A percentile compares a stretch with the other conserved stretches of the same genome.
Conservation (phyloP, 2,888 invertebrate genomes). For the Acronicta psi region DNA sequence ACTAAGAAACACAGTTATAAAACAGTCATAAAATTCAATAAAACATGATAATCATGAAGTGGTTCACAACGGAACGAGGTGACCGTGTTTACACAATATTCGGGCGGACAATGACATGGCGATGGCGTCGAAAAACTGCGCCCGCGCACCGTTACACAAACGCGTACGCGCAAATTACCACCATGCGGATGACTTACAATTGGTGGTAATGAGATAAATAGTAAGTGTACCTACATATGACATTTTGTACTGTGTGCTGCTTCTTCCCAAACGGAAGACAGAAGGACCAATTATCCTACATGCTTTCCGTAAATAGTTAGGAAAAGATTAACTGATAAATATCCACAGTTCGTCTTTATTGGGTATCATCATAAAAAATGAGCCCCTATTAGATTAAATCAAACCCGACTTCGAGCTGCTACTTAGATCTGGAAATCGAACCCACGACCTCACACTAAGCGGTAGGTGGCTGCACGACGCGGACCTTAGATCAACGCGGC, state of each 20-base stretch:
- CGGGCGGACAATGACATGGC: constrained; percentile 35
- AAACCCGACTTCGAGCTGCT: too few relatives aligned
- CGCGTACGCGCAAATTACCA: constrained; percentile 20
- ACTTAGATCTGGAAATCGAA: too few relatives aligned
- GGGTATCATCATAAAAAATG: too few relatives aligned
- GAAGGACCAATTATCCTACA: too few relatives aligned
- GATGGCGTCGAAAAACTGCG: constrained; percentile 31
- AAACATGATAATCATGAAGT: constrained; percentile 13
- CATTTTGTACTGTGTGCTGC: background rate
- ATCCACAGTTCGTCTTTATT: too few relatives aligned
- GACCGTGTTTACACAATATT: constrained; percentile 49
- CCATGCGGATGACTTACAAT: background rate
- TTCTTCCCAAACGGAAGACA: too few relatives aligned
- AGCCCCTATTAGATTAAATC: too few relatives aligned
- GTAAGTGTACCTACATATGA: background rate
- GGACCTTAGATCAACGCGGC: too few relatives aligned
- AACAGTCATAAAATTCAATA: constrained; percentile 9
- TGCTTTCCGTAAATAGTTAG: too few relatives aligned
- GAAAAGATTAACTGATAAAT: too few relatives aligned
- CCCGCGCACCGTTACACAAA: constrained; percentile 40
- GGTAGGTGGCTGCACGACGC: too few relatives aligned
- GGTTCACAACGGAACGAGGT: constrained; percentile 41
- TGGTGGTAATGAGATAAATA: background rate
- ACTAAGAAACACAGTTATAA: constrained; percentile 7
- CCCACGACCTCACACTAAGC: too few relatives aligned